Evolutionary conservation across 2,797 vertebrate species (phyloP).

Genomic region (Thalassophryne amazonica): DNA sequence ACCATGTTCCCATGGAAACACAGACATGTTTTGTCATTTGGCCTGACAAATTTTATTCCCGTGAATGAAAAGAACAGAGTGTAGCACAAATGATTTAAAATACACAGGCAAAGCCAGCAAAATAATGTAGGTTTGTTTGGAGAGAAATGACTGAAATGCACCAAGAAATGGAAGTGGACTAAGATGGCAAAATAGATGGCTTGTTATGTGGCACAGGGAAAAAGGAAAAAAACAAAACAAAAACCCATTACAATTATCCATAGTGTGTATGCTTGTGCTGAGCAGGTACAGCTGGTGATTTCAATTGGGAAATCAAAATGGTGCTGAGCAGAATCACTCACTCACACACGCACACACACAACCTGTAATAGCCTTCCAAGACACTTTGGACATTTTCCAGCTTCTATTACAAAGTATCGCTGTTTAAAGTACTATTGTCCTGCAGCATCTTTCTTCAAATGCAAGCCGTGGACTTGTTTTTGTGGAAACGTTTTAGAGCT

Average conservation of each 20-base stretch:
- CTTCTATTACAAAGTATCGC: constrained; percentile 17
- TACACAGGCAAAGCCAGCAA: background rate
- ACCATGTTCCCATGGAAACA: constrained; percentile 16
- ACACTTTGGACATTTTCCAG: constrained; percentile 35
- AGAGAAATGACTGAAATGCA: constrained; percentile 1
- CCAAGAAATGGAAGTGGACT: background rate
- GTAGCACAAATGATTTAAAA: too few species aligned
- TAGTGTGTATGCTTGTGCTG: constrained; percentile 3
- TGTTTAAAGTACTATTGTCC: constrained; percentile 12
- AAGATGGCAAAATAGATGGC: constrained; percentile 43
- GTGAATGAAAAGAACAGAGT: constrained; percentile 1
- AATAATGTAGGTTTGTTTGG: constrained; percentile 8
- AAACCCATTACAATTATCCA: constrained; percentile 52
- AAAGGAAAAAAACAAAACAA: too few species aligned
- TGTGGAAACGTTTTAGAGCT: too few species aligned
- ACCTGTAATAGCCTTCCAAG: constrained; percentile 30
- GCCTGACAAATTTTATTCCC: constrained; percentile 7
- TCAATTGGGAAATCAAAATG: constrained; percentile 60
- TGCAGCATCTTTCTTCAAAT: constrained; percentile 14
- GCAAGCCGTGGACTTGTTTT: background rate
- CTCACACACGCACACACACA: background rate
- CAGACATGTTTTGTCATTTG: constrained; percentile 4
- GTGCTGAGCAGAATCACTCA: constrained; percentile 36
- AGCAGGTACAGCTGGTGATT: constrained; percentile 56
- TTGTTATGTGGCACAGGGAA: constrained; percentile 40